A percentile compares a stretch with the other conserved stretches of the same genome.
phyloP scores from a whole-genome alignment of 1,140 invertebrate genomes.

The Vanessa tameamea region DNA sequence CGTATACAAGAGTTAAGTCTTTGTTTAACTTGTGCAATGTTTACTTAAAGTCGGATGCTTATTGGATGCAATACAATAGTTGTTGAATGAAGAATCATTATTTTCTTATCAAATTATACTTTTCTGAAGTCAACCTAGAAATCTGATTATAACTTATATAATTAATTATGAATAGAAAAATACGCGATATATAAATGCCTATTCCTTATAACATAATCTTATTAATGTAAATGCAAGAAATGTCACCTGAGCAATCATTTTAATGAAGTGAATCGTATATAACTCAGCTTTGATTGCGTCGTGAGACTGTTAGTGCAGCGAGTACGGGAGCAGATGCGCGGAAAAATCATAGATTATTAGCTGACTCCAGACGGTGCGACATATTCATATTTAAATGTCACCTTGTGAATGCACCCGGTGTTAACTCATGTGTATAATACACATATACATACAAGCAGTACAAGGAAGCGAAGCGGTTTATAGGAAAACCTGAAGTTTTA shows the following conservation, averaged over 20 bases:
- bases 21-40: too few relatives aligned
- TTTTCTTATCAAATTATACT: too few relatives aligned
- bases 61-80: too few relatives aligned
- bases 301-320: constrained; percentile 35
- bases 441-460: constrained; percentile 1
- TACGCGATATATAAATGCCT: too few relatives aligned
- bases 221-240: neutral
- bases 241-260: constrained; percentile 30
- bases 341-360: constrained; percentile 77
- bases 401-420: constrained; percentile 51
- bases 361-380: constrained; percentile 58
- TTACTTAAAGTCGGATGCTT: too few relatives aligned
- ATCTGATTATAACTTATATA: too few relatives aligned
- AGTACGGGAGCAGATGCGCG: constrained; percentile 60
- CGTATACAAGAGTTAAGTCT: too few relatives aligned
- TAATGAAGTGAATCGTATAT: constrained; percentile 45
- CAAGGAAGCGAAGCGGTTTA: constrained; percentile 23
- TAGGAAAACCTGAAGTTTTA: constrained; percentile 20
- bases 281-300: constrained; percentile 45
- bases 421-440: constrained; percentile 56
- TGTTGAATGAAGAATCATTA: too few relatives aligned
- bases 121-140: too few relatives aligned
- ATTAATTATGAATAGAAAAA: too few relatives aligned
- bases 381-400: constrained; percentile 79
- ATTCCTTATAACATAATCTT: neutral